Conservation (phyloP, 2,888 invertebrate genomes). For the Molorchus minor region DNA sequence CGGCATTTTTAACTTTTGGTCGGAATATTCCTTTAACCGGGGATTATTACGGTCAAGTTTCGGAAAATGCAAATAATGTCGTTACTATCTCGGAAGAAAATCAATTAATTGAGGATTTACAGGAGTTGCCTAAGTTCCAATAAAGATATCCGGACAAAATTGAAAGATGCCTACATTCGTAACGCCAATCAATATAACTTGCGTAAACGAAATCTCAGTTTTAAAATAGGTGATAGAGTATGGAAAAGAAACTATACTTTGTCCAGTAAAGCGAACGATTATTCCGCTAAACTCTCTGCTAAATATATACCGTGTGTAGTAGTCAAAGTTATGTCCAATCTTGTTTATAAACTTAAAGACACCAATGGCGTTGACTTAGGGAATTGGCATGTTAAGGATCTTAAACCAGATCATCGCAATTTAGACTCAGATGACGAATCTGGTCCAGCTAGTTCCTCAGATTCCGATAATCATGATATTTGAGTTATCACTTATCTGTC, state of each 20-base stretch:
- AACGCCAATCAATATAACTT: conserved; percentile 37
- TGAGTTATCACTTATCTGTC: no score
- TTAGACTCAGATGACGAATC: no score
- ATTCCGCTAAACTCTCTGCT: conserved; percentile 36
- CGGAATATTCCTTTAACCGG: conserved; percentile 34
- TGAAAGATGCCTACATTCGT: conserved; percentile 25
- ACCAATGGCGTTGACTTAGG: conserved; percentile 34
- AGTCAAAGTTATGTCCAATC: conserved; percentile 30
- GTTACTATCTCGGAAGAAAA: conserved; percentile 13
- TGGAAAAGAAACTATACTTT: conserved; percentile 32
- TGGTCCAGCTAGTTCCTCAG: no score
- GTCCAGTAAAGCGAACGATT: conserved; percentile 35
- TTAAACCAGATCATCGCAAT: conserved; percentile 13
- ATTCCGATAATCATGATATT: no score
- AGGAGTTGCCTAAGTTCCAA: conserved; percentile 30
- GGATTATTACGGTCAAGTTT: conserved; percentile 33
- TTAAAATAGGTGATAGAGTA: conserved; percentile 37
- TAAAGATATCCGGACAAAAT: conserved; percentile 25
- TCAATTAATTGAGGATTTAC: conserved; percentile 25
- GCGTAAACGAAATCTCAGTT: conserved; percentile 32
- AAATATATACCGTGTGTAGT: conserved; percentile 40
- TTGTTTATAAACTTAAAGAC: conserved; percentile 35
- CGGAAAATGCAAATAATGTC: conserved; percentile 24
- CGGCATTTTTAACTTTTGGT: conserved; percentile 35
- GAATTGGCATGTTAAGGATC: conserved; percentile 39